Conservation (phyloP, 2,797 vertebrate genomes). For the Neostethus bicornis region DNA sequence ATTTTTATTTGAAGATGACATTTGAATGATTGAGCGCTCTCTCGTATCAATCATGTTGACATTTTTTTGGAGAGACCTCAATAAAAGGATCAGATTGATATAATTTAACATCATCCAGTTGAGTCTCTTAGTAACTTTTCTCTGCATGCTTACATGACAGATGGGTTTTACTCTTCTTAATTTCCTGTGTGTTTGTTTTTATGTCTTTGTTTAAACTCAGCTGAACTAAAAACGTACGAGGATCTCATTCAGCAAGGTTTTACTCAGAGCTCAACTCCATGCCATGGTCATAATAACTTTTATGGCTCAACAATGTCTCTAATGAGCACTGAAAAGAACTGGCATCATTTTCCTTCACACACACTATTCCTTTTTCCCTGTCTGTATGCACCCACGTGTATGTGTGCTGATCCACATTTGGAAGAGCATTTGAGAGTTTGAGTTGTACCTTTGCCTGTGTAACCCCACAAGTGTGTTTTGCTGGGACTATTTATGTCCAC, state of each 20-base stretch:
- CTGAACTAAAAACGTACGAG: conserved; percentile 58
- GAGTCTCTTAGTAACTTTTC: conserved; percentile 2
- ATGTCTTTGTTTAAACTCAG: conserved; percentile 56
- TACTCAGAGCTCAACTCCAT: conserved; percentile 56
- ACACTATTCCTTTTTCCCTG: conserved; percentile 30
- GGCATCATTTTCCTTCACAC: conserved; percentile 42
- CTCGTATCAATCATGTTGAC: neutral
- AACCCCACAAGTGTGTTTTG: conserved; percentile 11
- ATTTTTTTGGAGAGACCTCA: conserved; percentile 11
- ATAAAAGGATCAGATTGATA: conserved; percentile 12
- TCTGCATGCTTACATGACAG: neutral
- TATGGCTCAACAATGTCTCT: conserved; percentile 71
- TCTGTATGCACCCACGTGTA: conserved; percentile 8
- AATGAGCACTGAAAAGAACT: conserved; percentile 72
- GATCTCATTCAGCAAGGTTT: conserved; percentile 63
- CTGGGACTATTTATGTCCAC: conserved; percentile 8
- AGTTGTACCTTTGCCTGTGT: neutral
- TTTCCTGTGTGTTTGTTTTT: conserved; percentile 58
- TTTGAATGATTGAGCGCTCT: conserved; percentile 10
- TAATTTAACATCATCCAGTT: conserved; percentile 12
- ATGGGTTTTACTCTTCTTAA: neutral
- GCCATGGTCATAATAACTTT: conserved; percentile 71
- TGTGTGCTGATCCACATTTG: conserved; percentile 13
- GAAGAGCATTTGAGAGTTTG: conserved; percentile 18
- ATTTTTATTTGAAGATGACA: conserved; percentile 1